phyloP scores from a whole-genome alignment of 2,888 invertebrate species.

The Monochamus alternatus region DNA sequence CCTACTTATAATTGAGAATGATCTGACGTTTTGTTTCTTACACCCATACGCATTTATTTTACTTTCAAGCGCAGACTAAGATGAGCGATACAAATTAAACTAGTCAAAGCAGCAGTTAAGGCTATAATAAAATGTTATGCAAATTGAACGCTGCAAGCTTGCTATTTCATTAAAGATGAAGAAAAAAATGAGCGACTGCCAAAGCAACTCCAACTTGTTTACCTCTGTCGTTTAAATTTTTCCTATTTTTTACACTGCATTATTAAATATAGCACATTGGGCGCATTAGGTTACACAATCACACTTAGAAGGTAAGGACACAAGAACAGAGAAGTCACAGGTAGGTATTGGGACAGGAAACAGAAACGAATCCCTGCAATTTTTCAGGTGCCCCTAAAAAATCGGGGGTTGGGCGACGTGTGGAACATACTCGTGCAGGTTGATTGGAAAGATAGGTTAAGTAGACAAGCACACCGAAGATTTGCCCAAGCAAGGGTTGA shows the following conservation, averaged over 20 bases:
- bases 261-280: neutral
- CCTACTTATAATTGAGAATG: too few relatives aligned
- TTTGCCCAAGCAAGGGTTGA: slow-evolving; percentile 57
- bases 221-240: neutral
- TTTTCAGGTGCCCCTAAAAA: neutral
- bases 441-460: slow-evolving; percentile 51
- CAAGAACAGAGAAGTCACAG: slow-evolving; percentile 18
- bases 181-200: neutral
- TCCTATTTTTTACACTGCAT: slow-evolving; percentile 1
- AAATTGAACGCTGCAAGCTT: neutral
- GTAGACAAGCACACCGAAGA: slow-evolving; percentile 52
- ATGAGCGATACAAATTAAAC: too few relatives aligned
- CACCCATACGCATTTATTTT: too few relatives aligned
- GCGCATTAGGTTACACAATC: slow-evolving; percentile 10
- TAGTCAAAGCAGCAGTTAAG: too few relatives aligned
- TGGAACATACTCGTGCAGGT: slow-evolving; percentile 19
- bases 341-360: neutral
- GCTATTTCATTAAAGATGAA: neutral
- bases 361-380: neutral
- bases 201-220: slow-evolving; percentile 20
- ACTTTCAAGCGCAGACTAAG: too few relatives aligned
- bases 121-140: too few relatives aligned
- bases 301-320: slow-evolving; percentile 26
- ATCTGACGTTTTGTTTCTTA: too few relatives aligned
- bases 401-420: slow-evolving; percentile 27